Evolutionary conservation across 92 coral and sea anemone genomes (phyloP).

Genomic region (Paragorgia papillata): DNA sequence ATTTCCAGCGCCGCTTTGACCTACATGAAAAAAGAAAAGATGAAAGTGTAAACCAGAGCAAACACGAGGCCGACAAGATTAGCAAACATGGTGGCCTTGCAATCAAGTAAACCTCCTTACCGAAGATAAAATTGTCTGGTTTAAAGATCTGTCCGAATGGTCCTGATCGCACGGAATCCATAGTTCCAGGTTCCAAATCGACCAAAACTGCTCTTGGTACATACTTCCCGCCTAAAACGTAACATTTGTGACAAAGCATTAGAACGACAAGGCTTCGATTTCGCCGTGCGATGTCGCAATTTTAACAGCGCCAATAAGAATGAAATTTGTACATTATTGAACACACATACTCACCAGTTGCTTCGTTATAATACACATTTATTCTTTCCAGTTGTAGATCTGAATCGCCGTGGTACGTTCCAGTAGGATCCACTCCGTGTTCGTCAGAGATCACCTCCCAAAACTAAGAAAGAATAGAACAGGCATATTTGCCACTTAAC

Average conservation of each 20-base stretch:
- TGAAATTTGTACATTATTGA: background rate
- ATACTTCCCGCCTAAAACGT: constrained; percentile 66
- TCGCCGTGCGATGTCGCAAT: too few relatives aligned
- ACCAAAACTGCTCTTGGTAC: constrained; percentile 89
- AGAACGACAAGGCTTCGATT: background rate
- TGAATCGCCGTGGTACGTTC: constrained; percentile 61
- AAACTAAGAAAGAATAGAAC: constrained; percentile 51
- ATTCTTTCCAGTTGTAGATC: constrained; percentile 71
- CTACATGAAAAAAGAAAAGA: constrained; percentile 29
- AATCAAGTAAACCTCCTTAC: constrained; percentile 49
- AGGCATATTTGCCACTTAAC: too few relatives aligned
- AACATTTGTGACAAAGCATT: background rate
- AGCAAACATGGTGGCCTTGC: background rate
- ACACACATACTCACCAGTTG: constrained; percentile 52
- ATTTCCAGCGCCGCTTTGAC: constrained; percentile 83
- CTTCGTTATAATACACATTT: constrained; percentile 71
- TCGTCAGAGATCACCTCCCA: constrained; percentile 80
- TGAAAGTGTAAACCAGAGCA: background rate
- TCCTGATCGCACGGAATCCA: constrained; percentile 90
- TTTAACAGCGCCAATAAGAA: too few relatives aligned
- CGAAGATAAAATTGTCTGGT: constrained; percentile 91
- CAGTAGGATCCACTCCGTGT: constrained; percentile 74
- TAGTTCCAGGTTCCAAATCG: constrained; percentile 93
- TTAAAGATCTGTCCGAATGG: constrained; percentile 78
- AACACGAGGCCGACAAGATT: constrained; percentile 12